Conservation (phyloP, 92 coral and sea anemone species). For the Phenganax stokvisi region DNA sequence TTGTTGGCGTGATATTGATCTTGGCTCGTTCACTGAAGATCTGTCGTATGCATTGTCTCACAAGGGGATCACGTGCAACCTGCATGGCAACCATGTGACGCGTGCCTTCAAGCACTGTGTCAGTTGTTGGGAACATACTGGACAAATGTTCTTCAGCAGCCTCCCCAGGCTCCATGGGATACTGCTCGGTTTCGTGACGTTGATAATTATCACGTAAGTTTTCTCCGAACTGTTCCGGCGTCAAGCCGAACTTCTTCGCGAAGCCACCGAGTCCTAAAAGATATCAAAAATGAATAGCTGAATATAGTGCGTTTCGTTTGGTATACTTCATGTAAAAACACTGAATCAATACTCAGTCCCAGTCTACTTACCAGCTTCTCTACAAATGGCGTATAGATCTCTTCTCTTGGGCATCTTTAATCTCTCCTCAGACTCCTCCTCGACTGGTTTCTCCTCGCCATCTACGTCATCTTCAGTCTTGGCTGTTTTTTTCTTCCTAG, state of each 20-base stretch:
- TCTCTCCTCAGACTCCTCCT: slow-evolving; percentile 49
- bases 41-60: slow-evolving; percentile 94
- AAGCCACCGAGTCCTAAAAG: slow-evolving; percentile 71
- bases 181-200: slow-evolving; percentile 93
- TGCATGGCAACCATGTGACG: slow-evolving; percentile 98
- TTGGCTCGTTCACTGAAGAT: slow-evolving; percentile 90
- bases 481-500: slow-evolving; percentile 58
- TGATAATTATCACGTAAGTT: slow-evolving; percentile 96
- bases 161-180: slow-evolving; percentile 86
- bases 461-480: slow-evolving; percentile 54
- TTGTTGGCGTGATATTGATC: slow-evolving; percentile 72
- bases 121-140: slow-evolving; percentile 80
- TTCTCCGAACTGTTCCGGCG: slow-evolving; percentile 99
- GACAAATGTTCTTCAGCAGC: slow-evolving; percentile 67
- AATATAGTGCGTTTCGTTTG: background rate
- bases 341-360: background rate
- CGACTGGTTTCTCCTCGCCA: slow-evolving; percentile 46
- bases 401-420: slow-evolving; percentile 90
- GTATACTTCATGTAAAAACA: background rate
- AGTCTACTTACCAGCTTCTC: slow-evolving; percentile 67
- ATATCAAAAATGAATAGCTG: background rate
- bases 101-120: slow-evolving; percentile 86
- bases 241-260: slow-evolving; percentile 96
- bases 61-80: slow-evolving; percentile 93
- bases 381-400: slow-evolving; percentile 84